These are phyloP conservation scores for Nemopilema nomurai DNA, from an alignment of 30 jellyfish, hydroid and myxozoan species.

Conservation along the genomic window DNA sequence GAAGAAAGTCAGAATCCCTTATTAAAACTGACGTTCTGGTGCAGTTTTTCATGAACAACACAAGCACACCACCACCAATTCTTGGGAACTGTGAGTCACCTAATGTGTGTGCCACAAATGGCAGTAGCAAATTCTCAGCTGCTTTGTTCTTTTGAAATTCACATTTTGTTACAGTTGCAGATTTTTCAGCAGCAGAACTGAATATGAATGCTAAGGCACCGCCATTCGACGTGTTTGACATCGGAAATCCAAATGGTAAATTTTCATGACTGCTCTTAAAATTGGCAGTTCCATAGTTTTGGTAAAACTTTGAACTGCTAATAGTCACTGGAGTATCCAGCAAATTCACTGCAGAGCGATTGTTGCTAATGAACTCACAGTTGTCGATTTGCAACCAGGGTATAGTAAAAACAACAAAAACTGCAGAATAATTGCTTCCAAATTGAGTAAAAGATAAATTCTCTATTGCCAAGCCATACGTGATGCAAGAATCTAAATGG, in stretches of 20 bases:
- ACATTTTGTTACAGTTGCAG: constrained; percentile 16
- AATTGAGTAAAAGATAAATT: constrained; percentile 44
- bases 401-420: constrained; percentile 43
- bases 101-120: constrained; percentile 15
- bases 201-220: constrained; percentile 80
- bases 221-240: constrained; percentile 62
- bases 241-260: constrained; percentile 55
- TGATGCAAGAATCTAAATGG: constrained; percentile 2
- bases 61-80: constrained; percentile 82
- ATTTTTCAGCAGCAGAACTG: background rate
- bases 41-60: constrained; percentile 38
- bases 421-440: constrained; percentile 61
- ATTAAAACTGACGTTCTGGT: constrained; percentile 22
- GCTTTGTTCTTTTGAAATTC: constrained; percentile 54
- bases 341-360: constrained; percentile 73
- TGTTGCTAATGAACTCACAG: constrained; percentile 48
- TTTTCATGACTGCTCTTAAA: background rate
- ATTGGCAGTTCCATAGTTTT: constrained; percentile 49
- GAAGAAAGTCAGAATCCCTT: constrained; percentile 12
- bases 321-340: constrained; percentile 61
- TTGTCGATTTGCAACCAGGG: constrained; percentile 2
- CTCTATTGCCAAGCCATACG: constrained; percentile 37
- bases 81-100: constrained; percentile 51
- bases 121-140: constrained; percentile 5
- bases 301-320: constrained; percentile 4